These are phyloP conservation scores for Sturmia bella DNA, from an alignment of 2,888 invertebrate genomes.

Conservation along the genomic window DNA sequence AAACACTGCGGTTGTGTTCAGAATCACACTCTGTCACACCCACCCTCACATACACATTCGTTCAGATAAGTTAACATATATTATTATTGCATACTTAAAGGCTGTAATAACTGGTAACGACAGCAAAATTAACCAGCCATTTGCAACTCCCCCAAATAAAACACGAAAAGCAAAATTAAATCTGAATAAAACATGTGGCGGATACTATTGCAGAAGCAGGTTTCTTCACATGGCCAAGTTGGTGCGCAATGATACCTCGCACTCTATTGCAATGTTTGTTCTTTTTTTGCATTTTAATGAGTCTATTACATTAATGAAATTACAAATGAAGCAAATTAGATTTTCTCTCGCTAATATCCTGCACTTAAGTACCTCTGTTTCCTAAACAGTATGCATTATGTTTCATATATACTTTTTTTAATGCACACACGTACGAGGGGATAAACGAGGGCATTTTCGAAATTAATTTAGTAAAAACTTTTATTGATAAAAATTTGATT, in stretches of 20 bases:
- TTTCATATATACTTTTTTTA: too few species aligned
- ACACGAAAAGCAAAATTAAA: background rate
- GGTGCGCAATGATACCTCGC: background rate
- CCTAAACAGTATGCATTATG: too few species aligned
- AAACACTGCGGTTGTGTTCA: conserved; percentile 7
- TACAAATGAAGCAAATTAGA: conserved; percentile 37
- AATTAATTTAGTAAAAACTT: too few species aligned
- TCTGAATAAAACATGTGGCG: conserved; percentile 5
- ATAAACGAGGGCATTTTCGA: too few species aligned
- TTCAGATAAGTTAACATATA: conserved; percentile 25
- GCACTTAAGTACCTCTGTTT: background rate
- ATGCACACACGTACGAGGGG: background rate
- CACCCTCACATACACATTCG: background rate
- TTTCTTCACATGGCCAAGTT: background rate
- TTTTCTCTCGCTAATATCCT: background rate
- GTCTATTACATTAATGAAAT: conserved; percentile 65
- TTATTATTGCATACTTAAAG: conserved; percentile 53
- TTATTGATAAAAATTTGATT: too few species aligned
- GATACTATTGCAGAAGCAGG: background rate
- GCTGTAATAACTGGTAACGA: conserved; percentile 1
- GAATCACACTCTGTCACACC: background rate
- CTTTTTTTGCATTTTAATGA: conserved; percentile 69
- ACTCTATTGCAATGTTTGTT: conserved; percentile 5
- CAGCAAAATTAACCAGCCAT: conserved; percentile 4
- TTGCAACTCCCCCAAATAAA: conserved; percentile 1